Base-by-base conservation (phyloP, 92 coral and sea anemone species). In the Umimayanthus chanpuru region DNA sequence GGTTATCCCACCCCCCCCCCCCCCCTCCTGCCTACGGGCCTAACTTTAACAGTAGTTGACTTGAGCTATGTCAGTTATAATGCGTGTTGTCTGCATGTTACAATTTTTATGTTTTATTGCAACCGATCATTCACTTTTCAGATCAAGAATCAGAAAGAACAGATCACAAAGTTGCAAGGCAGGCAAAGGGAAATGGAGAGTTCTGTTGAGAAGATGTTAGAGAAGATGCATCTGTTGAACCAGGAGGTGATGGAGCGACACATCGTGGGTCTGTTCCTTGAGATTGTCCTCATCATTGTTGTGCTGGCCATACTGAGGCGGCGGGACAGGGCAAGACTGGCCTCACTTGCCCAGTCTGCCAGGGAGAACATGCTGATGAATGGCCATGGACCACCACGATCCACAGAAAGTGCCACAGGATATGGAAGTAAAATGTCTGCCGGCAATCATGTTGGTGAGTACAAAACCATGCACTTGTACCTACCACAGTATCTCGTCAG, bases 191-290 rank as follows among this genome's bases (percentile, higher is more conserved):
- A 67, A 67, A 65, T 67, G 74, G 56, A 82, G 56, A 82, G 53
- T 77, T 67, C 11, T n/a, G 86, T 67, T 66, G 65, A 66, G 39
- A 66, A 39, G 29, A 66, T 82, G 86, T 18, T 74, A 6, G 86
- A 67, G 76, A 67, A 82, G 40, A 82, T 82, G 77, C 86, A 82
- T 12, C 80, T 73, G 44, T 82, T 82, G 38, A 82, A 82, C 26
- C 40, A 82, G 76, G 86, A 94, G 92, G 98, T 96, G 8, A 93
- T 96, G 91, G 98, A 96, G 88, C 94, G 98, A 18, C 98, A 96
- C 58, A 92, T 96, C 20, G 91, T 96, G 53, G 98, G 98, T 70
- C 92, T 96, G 72, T 94, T 93, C 77, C 89, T 96, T 3, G 98
- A 96, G 77, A 86, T 96, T 14, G 76, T 92, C 61, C 79, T 94